Evolutionary conservation across 2,113 vertebrate species (phyloP), one percentile per base, ranked within the genome.

Genomic region (Micromys minutus): DNA sequence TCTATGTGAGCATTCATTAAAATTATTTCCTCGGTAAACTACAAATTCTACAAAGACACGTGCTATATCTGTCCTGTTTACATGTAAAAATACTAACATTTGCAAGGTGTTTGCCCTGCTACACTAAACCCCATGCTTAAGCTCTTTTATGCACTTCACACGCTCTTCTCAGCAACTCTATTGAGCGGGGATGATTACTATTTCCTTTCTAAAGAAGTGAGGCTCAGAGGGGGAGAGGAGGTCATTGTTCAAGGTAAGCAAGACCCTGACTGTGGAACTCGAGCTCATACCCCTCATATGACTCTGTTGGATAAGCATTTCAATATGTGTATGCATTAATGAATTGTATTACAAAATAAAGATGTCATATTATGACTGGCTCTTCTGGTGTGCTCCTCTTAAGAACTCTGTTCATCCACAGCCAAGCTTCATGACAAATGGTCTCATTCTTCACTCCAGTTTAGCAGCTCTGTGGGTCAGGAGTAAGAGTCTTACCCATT

Each of bases 81-180:
- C 10, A 76, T 81, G 29, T 75, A 65, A 91, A 89, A 93, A 39
- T 87, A 39, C 39, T 87, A 92, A 74, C 29, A 91, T 76, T 89
- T 83, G 29, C 16, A 89, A 95, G 93, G 45, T 75, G 12, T 45
- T 96, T 75, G 50, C 26, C 45, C 1, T 69, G n/a, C 88, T 92
- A 59, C 6, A 67, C 50, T 87, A 15, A 93, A 42, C 47, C 21
- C 50, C 59, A 87, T 67, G 21, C 7, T 55, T n/a, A 59, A 91
- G 86, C 5, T 77, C 76, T 59, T 86, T 47, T 17, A 83, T 45
- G 39, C 12, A 89, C 91, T 93, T 71, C 52, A 89, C 5, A 36
- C 71, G 34, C 61, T 92, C 75, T 80, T 95, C 59, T 13, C 86
- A 75, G 92, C 26, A 88, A 57, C n/a, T 86, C 85, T 72, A 94